Conservation (phyloP, 2,113 vertebrate genomes). For the Rhinopomastus cyanomelas region DNA sequence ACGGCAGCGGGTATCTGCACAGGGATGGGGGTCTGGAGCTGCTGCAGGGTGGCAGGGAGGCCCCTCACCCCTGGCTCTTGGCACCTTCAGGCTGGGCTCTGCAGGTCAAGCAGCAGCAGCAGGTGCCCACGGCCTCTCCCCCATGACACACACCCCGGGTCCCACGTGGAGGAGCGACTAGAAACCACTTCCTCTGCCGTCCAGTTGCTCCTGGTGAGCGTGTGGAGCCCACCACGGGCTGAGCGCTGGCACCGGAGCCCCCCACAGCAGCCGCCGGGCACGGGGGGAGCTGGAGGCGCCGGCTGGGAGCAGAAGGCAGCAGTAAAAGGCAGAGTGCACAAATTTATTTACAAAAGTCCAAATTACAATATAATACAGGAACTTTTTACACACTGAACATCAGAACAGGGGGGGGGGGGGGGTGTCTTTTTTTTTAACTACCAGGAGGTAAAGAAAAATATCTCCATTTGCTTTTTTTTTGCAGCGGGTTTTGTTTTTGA, state of each 20-base stretch:
- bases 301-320: background rate
- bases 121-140: background rate
- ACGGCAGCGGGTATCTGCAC: rapidly evolving
- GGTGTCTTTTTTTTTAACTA: too few species aligned
- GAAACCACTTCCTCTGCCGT: conserved; percentile 44
- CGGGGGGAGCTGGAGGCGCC: too few species aligned
- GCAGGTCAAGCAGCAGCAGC: background rate
- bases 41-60: background rate
- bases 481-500: background rate
- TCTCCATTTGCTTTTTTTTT: background rate
- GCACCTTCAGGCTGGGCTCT: background rate
- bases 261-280: too few species aligned
- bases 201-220: background rate
- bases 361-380: conserved; percentile 81
- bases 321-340: conserved; percentile 53
- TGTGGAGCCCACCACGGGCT: background rate
- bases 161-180: background rate
- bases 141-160: background rate
- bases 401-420: conserved; percentile 23
- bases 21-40: background rate
- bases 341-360: conserved; percentile 82
- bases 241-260: background rate
- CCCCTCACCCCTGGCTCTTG: background rate
- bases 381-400: conserved; percentile 77
- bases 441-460: conserved; percentile 75